These are phyloP conservation scores for Microcebus griseorufus DNA, from an alignment of 2,113 vertebrate genomes.

Conservation along the genomic window DNA sequence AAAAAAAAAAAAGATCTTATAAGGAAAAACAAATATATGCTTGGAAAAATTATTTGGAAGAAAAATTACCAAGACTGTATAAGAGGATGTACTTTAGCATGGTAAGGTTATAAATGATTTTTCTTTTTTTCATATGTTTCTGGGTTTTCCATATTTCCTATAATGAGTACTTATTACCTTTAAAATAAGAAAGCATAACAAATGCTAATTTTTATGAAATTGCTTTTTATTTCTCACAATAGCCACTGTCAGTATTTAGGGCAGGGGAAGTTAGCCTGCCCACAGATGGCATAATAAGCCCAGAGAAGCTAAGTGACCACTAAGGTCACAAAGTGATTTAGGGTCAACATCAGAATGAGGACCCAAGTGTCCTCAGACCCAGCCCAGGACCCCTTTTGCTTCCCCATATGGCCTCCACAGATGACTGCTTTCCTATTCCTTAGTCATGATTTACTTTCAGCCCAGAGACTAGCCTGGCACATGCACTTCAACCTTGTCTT, in stretches of 20 bases:
- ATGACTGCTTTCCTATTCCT: background rate
- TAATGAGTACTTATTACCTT: background rate
- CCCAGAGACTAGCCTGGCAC: background rate
- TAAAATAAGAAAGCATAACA: background rate
- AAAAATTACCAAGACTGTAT: constrained; percentile 19
- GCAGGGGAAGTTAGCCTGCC: background rate
- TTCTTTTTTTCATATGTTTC: background rate
- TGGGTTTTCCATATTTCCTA: constrained; percentile 18
- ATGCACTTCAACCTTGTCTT: background rate
- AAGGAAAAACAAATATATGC: background rate
- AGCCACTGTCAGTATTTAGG: background rate
- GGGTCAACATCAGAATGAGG: background rate
- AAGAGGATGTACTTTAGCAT: background rate
- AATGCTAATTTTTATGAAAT: constrained; percentile 12
- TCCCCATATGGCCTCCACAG: background rate
- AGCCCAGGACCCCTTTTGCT: background rate
- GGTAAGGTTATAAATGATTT: constrained; percentile 17
- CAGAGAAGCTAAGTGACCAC: constrained; percentile 4
- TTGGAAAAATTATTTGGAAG: constrained; percentile 32
- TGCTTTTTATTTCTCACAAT: constrained; percentile 36
- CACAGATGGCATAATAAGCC: background rate
- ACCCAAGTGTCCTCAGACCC: background rate
- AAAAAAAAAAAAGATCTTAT: background rate
- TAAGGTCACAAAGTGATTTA: constrained; percentile 4
- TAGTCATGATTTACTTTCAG: background rate